Evolutionary conservation across 2,113 vertebrate genomes (phyloP), one percentile per base, ranked within the genome.

Genomic region (Perca fluviatilis): DNA sequence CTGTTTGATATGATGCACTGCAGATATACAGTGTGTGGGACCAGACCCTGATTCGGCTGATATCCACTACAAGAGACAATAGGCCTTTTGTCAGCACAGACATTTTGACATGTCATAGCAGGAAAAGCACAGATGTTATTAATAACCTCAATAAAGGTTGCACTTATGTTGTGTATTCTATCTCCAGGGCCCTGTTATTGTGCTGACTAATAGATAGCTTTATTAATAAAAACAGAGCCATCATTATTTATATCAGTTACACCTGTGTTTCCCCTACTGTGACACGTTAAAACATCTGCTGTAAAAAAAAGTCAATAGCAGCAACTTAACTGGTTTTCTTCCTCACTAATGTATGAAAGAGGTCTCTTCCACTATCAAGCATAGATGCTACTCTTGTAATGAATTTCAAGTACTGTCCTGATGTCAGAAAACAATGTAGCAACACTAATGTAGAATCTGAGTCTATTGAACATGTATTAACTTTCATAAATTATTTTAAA

Each of bases 241-340:
- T 40, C 12, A 49, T 84, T 80, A 65, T 74, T 73, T 54, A 47
- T 67, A 64, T 90, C 27, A 66, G 46, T 67, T 64, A 43, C 49
- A 75, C 36, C 68, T 75, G 11, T 36, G 61, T 67, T 69, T 84
- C 21, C 40, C n/a, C 11, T 72, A 16, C 21, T 57, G 18, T 64
- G 51, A 72, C 50, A 46, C 33, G 13, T 51, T 57, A 2, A 36
- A 77, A 68, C 23, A 11, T 53, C 57, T 68, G 9, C 36, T 33
- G 50, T 21, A 1, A 54, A 40, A 27, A 30, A 19, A 76, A 51
- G 9, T 19, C n/a, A 30, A 6, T 14, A 61, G 36, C 40, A 56
- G 13, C 61, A 46, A 13, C 54, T 2, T 27, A 13, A 50, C 19
- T 14, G 18, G 2, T 57, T 25, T 19, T 27, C 25, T 21, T 50